These are phyloP conservation scores for Hyla sarda DNA, from an alignment of 2,113 vertebrate genomes.

Conservation along the genomic window DNA sequence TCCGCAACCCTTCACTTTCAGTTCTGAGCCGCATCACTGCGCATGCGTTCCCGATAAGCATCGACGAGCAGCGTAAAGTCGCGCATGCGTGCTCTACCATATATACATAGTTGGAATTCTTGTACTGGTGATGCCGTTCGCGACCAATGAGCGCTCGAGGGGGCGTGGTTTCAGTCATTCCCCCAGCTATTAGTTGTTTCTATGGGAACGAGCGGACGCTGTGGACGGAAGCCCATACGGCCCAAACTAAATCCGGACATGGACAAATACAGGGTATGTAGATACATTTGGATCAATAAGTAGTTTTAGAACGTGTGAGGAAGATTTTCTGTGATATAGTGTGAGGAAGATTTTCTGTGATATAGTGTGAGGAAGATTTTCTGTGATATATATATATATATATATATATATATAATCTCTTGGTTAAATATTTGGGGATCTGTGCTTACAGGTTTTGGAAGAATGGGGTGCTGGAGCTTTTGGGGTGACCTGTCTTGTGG, in stretches of 20 bases:
- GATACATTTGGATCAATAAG: no score
- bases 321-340: no score
- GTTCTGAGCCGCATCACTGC: not conserved
- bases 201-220: not conserved
- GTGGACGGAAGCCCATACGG: rapidly evolving
- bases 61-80: no score
- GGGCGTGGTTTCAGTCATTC: not conserved
- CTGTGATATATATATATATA: no score
- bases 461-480: slow-evolving; percentile 33
- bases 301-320: no score
- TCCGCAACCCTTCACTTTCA: no score
- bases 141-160: not conserved
- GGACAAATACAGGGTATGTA: slow-evolving; percentile 37
- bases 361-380: not conserved
- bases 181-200: not conserved
- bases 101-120: no score
- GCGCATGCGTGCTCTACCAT: not conserved
- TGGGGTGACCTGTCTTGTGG: slow-evolving; percentile 28
- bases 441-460: not conserved
- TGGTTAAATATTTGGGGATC: not conserved
- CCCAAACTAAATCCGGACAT: rapidly evolving
- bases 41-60: no score
- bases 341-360: no score
- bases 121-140: not conserved
- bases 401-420: not conserved